phyloP scores from a whole-genome alignment of 2,113 vertebrate species.

The Campylomormyrus tamandua region DNA sequence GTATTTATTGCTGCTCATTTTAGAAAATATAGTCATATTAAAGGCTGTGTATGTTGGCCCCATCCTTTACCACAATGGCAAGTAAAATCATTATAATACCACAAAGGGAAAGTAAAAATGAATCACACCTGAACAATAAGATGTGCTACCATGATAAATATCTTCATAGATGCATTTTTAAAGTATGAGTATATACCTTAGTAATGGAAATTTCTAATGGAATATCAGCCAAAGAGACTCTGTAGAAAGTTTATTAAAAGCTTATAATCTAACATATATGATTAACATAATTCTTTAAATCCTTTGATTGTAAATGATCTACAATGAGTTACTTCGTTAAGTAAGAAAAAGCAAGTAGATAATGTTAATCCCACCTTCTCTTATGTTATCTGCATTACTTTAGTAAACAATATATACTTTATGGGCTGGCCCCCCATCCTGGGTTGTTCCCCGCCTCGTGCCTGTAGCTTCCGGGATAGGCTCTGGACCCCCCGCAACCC shows the following conservation, averaged over 20 bases:
- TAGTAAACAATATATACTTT: too few species aligned
- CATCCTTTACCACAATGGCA: background rate
- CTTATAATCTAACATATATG: background rate
- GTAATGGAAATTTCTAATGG: background rate
- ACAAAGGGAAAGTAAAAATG: background rate
- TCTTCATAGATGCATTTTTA: background rate
- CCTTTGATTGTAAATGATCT: background rate
- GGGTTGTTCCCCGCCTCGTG: too few species aligned
- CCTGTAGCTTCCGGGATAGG: too few species aligned
- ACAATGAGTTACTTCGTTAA: background rate
- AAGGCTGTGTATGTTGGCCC: background rate
- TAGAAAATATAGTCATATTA: background rate
- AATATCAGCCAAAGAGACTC: background rate
- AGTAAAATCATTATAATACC: background rate
- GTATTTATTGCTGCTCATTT: background rate
- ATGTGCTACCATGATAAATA: background rate
- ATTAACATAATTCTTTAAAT: background rate
- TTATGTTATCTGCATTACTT: background rate
- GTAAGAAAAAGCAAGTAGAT: background rate
- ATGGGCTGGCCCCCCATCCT: too few species aligned
- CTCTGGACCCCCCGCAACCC: too few species aligned
- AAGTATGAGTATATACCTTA: background rate
- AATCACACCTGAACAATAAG: background rate
- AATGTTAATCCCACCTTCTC: background rate
- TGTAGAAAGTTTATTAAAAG: background rate